phyloP scores from a whole-genome alignment of 2,797 vertebrate species.

The Nannoperca obscura region DNA sequence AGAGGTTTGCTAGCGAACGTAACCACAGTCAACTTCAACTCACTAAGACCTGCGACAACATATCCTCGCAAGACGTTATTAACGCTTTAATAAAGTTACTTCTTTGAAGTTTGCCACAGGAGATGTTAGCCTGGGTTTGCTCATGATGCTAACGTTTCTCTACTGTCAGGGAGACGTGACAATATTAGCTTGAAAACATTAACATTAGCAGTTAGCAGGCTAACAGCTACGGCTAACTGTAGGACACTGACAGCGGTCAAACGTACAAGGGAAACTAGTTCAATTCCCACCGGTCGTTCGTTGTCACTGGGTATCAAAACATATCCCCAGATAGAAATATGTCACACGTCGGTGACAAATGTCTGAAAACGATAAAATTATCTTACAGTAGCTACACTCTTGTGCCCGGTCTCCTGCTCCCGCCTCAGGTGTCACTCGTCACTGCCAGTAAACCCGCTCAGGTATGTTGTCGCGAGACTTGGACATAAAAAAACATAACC shows the following conservation, averaged over 20 bases:
- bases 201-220: slow-evolving; percentile 62
- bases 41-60: background rate
- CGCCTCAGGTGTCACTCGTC: slow-evolving; percentile 62
- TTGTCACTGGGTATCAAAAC: no score
- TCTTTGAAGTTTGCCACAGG: background rate
- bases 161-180: slow-evolving; percentile 4
- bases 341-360: background rate
- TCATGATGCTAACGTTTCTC: slow-evolving; percentile 22
- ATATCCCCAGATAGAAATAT: fast-evolving
- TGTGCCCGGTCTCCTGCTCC: slow-evolving; percentile 60
- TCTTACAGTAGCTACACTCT: slow-evolving; percentile 56
- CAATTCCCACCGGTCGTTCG: fast-evolving
- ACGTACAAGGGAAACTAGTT: slow-evolving; percentile 38
- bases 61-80: background rate
- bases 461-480: slow-evolving; percentile 75
- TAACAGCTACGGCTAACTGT: slow-evolving; percentile 65
- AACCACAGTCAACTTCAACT: background rate
- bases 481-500: background rate
- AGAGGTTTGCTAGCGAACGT: background rate
- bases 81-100: background rate
- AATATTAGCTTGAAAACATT: slow-evolving; percentile 51
- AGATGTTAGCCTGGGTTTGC: background rate
- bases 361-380: slow-evolving; percentile 18
- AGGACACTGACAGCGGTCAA: slow-evolving; percentile 79
- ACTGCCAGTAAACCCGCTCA: slow-evolving; percentile 44